A percentile compares a stretch with the other conserved stretches of the same genome.
phyloP scores from a whole-genome alignment of 2,113 vertebrate genomes.

The Scortum barcoo region DNA sequence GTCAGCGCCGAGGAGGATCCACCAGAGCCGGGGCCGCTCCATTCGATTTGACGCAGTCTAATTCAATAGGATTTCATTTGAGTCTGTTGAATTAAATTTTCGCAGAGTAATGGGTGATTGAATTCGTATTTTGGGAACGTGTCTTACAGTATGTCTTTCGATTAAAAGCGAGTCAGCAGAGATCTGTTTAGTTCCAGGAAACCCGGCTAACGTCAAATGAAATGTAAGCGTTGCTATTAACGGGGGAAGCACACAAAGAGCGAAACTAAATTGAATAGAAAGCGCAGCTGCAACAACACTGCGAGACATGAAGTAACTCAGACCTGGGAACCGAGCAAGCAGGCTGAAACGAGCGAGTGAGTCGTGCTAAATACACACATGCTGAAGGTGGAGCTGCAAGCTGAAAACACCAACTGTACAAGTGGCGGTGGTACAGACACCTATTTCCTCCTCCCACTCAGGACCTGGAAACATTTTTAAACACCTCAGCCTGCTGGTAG shows the following conservation, averaged over 20 bases:
- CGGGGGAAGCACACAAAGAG: neutral
- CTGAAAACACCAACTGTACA: neutral
- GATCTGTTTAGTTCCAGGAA: constrained; percentile 39
- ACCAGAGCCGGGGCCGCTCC: constrained; percentile 4
- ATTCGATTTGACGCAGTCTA: constrained; percentile 47
- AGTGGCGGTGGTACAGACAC: neutral
- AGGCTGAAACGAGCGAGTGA: neutral
- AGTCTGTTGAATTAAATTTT: constrained; percentile 54
- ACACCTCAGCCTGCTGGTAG: neutral
- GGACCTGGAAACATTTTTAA: neutral
- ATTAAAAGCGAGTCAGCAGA: constrained; percentile 42
- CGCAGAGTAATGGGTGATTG: constrained; percentile 44
- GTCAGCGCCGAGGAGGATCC: constrained; percentile 44
- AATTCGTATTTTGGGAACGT: constrained; percentile 53
- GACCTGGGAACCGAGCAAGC: neutral
- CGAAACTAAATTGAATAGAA: neutral
- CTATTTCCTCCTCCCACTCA: neutral
- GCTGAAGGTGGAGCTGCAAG: neutral
- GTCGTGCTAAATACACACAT: neutral
- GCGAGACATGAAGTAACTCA: neutral
- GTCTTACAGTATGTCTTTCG: constrained; percentile 18
- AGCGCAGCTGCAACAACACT: neutral
- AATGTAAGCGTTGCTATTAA: constrained; percentile 19
- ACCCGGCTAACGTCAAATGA: constrained; percentile 14
- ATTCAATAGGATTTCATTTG: constrained; percentile 60